A percentile compares a stretch with the other conserved stretches of the same genome.
phyloP scores from a whole-genome alignment of 64 coral and sea anemone species.

The Dendronephthya gigantea region DNA sequence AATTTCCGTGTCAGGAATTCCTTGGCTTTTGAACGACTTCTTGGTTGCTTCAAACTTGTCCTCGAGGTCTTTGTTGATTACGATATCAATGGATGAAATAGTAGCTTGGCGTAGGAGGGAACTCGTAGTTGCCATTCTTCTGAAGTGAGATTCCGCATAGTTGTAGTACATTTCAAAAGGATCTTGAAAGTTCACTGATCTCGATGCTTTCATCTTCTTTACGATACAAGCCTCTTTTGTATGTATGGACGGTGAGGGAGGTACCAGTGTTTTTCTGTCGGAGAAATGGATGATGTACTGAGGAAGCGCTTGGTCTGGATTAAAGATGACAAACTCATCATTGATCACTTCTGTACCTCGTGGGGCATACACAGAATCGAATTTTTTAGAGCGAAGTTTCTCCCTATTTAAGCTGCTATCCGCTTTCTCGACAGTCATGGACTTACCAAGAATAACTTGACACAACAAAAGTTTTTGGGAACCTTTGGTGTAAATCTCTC shows the following conservation, averaged over 20 bases:
- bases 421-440: background rate
- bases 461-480: slow-evolving; percentile 15
- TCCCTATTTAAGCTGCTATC: background rate
- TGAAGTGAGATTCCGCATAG: background rate
- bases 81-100: background rate
- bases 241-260: background rate
- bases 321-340: background rate
- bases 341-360: background rate
- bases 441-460: slow-evolving; percentile 6
- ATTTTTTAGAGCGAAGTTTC: background rate
- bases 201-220: background rate
- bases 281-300: background rate
- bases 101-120: background rate
- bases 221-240: background rate
- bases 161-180: background rate
- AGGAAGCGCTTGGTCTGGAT: background rate
- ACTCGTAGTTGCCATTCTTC: background rate
- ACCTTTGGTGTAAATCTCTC: slow-evolving; percentile 16
- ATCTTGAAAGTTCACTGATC: background rate
- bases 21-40: background rate
- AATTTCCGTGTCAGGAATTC: background rate
- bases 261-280: background rate
- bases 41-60: background rate
- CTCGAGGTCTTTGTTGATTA: background rate
- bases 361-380: background rate